phyloP scores from a whole-genome alignment of 1,140 invertebrate species.

The Yoshiicerus persimilis region DNA sequence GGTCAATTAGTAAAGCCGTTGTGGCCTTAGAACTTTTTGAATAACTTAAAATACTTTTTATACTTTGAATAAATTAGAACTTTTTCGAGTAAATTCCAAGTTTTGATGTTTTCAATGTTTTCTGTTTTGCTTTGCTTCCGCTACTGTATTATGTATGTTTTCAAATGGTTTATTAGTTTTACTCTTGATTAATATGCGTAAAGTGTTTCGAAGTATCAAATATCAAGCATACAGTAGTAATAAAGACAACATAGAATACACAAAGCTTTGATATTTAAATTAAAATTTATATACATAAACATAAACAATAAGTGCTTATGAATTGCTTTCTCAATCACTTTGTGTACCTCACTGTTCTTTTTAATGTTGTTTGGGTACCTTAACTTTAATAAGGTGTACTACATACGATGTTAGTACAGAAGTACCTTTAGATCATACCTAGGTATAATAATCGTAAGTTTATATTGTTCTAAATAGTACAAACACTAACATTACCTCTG shows the following conservation, averaged over 20 bases:
- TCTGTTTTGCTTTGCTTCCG: no score
- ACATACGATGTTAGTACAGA: no score
- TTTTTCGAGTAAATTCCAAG: no score
- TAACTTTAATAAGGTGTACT: no score
- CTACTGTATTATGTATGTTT: neutral
- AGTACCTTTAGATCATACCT: no score
- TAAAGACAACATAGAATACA: neutral
- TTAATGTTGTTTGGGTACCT: no score
- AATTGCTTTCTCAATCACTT: neutral
- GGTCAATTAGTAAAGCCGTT: neutral
- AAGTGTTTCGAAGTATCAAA: neutral
- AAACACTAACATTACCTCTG: no score
- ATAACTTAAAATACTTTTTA: neutral
- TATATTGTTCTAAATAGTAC: no score
- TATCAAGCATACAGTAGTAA: neutral
- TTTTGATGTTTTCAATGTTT: no score
- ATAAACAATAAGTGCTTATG: neutral
- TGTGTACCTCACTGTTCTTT: no score
- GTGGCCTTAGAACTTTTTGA: neutral
- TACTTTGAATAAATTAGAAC: no score
- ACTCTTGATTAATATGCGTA: neutral
- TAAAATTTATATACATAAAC: neutral
- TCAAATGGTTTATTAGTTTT: neutral
- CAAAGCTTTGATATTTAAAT: neutral
- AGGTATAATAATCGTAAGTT: no score